These are phyloP conservation scores for Rafetus swinhoei DNA, from an alignment of 2,113 vertebrate species.

Conservation along the genomic window DNA sequence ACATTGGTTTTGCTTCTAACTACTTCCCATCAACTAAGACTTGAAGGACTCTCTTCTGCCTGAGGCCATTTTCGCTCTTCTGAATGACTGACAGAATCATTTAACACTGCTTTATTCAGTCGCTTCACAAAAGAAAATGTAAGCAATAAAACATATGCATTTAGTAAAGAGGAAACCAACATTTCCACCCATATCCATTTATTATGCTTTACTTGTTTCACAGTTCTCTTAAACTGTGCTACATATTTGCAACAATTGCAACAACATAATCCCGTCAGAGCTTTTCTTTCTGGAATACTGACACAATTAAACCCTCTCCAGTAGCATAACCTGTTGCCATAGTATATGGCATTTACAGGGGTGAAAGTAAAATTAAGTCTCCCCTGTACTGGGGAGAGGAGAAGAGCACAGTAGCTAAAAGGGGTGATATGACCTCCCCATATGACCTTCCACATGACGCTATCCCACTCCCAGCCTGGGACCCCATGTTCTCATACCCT, in stretches of 20 bases:
- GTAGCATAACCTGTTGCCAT: neutral
- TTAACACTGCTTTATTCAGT: neutral
- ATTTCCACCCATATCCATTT: neutral
- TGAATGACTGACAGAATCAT: neutral
- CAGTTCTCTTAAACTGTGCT: neutral
- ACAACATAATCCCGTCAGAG: neutral
- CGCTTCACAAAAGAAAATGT: neutral
- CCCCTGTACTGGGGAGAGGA: no score
- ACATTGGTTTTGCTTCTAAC: neutral
- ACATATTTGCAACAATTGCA: neutral
- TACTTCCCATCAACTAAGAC: neutral
- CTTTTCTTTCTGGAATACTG: neutral
- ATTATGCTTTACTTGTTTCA: neutral
- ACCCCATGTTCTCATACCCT: no score
- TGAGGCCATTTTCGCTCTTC: neutral
- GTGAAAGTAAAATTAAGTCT: no score
- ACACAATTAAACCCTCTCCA: neutral
- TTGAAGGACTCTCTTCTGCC: neutral
- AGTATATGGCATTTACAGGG: no score
- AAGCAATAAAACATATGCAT: neutral
- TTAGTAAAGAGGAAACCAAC: neutral
- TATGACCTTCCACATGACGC: no score
- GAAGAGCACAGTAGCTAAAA: no score
- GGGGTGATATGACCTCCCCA: no score
- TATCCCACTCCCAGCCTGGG: no score